These are phyloP conservation scores for Keiferia lycopersicella DNA, from an alignment of 2,888 invertebrate genomes.

Conservation along the genomic window DNA sequence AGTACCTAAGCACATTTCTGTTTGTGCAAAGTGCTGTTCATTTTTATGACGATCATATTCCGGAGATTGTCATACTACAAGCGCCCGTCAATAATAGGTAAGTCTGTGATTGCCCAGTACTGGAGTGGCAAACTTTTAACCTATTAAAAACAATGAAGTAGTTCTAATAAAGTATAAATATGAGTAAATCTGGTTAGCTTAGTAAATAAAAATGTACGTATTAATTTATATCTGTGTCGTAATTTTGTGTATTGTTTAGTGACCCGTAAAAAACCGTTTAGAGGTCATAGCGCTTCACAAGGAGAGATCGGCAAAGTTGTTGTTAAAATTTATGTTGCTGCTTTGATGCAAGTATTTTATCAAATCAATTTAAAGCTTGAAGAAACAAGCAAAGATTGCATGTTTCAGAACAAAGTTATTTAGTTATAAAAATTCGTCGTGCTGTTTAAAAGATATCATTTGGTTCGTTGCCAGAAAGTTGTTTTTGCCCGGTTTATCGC, in stretches of 20 bases:
- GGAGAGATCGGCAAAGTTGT: neutral
- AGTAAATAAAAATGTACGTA: too few species aligned
- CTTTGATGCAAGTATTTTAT: neutral
- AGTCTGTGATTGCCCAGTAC: too few species aligned
- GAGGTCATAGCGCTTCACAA: neutral
- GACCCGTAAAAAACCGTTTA: neutral
- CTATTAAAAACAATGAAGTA: too few species aligned
- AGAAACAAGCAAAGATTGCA: neutral
- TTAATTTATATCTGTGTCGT: too few species aligned
- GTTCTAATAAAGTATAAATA: too few species aligned
- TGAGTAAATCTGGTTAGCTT: neutral
- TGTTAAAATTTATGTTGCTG: neutral
- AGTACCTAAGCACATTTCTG: too few species aligned
- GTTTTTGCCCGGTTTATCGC: constrained; percentile 1
- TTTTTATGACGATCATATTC: too few species aligned
- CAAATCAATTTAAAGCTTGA: neutral
- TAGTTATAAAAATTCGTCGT: neutral
- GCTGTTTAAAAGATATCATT: neutral
- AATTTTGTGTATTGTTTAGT: neutral
- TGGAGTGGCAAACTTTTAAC: too few species aligned
- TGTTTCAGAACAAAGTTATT: neutral
- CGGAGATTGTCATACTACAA: too few species aligned
- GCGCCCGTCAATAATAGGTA: too few species aligned
- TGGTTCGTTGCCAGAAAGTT: constrained; percentile 7
- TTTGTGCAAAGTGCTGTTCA: too few species aligned